phyloP scores from a whole-genome alignment of 1,140 invertebrate species.

The Drosophila pseudoobscura region DNA sequence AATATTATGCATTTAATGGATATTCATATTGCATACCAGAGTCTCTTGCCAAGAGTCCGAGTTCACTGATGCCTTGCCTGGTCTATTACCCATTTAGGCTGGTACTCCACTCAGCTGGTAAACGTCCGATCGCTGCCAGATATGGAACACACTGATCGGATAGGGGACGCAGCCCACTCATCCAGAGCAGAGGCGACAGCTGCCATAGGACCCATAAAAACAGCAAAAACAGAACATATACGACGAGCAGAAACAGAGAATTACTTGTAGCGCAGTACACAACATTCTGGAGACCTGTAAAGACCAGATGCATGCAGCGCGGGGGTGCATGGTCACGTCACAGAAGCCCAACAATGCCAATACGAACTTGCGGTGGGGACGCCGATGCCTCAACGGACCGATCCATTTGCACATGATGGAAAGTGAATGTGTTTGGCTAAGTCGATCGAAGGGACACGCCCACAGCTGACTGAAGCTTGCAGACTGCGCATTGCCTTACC shows the following conservation, averaged over 20 bases:
- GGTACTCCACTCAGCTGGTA: slow-evolving; percentile 20
- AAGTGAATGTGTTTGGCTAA: slow-evolving; percentile 13
- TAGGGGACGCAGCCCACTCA: slow-evolving; percentile 1
- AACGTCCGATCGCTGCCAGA: slow-evolving; percentile 26
- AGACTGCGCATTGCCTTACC: slow-evolving; percentile 43
- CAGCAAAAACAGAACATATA: slow-evolving; percentile 5
- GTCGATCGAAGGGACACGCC: slow-evolving; percentile 9
- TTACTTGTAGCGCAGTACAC: not conserved
- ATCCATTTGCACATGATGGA: slow-evolving; percentile 3
- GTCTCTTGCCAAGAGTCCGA: slow-evolving; percentile 6
- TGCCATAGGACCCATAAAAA: slow-evolving; percentile 27
- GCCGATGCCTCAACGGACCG: not conserved
- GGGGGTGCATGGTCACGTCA: too few relatives aligned
- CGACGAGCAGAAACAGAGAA: slow-evolving; percentile 19
- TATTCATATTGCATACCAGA: slow-evolving; percentile 48
- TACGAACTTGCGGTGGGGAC: not conserved
- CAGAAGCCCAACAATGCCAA: not conserved
- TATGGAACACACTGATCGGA: slow-evolving; percentile 10
- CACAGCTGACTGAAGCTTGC: slow-evolving; percentile 1
- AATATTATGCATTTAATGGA: not conserved
- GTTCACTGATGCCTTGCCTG: slow-evolving; percentile 27
- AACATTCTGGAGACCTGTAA: too few relatives aligned
- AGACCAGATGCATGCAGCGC: too few relatives aligned
- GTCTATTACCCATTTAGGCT: slow-evolving; percentile 60
- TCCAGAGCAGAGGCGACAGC: slow-evolving; percentile 19